Evolutionary conservation across 1,140 invertebrate species (phyloP), one percentile per base, ranked within the genome.

Genomic region (Ridgeia piscesae): DNA sequence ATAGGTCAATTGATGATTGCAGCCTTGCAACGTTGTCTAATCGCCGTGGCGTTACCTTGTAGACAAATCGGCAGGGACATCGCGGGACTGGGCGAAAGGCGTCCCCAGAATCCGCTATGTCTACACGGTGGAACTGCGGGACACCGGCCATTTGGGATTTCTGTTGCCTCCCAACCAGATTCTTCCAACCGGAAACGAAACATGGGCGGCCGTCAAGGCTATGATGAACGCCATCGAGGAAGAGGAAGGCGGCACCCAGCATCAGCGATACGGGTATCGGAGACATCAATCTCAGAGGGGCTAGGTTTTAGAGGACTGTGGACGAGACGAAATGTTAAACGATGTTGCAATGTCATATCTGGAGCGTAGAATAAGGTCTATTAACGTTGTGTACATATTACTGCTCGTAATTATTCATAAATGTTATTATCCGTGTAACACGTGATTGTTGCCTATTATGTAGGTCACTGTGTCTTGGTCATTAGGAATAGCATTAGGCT

Each of bases 101-200:
- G 92, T 92, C 27, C 89, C 93, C n/a, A 48, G 92, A 35, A 92
- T 93, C 89, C 89, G 58, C 4, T 92, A 58, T 42, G 92, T 92
- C 33, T 93, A 93, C 35, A 93, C 93, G 34, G 35, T 93, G 14
- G 93, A 93, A 58, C 77, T 93, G 92, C 35, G 92, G 48, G 92
- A 93, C 89, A 33, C 6, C n/a, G 95, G 96, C 91, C 33, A 88
- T 21, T 42, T 88, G 11, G 96, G 96, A 33, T 97, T 97, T 93
- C 92, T 97, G 21, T 94, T 97, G 17, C 96, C 96, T 21, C 94
- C 95, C 34, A 94, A 94, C 27, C 97, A 97, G 93, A 97, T 98
- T 92, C 95, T 97, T 48, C 97, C 97, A 34, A 97, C 97, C 91
- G 97, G 97, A 1, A 95, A 96, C 92, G 98, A 98, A 95, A 98